Evolutionary conservation across 2,888 invertebrate species (phyloP).

Genomic region (Caradrina kadenii): DNA sequence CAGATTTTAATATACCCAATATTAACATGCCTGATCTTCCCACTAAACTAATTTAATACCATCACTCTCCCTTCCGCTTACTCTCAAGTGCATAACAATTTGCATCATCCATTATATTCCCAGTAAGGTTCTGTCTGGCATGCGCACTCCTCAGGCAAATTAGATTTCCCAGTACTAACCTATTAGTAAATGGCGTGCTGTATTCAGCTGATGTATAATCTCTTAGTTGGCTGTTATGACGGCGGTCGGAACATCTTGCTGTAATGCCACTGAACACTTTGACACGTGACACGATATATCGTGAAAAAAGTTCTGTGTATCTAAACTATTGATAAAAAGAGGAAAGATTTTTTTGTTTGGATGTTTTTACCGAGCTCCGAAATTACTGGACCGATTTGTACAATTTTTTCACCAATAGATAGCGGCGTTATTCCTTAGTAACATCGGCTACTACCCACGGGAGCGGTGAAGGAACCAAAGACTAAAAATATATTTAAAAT

Average conservation of each 20-base stretch:
- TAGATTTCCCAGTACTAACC: slow-evolving; percentile 36
- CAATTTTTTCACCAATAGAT: no score
- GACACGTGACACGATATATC: background rate
- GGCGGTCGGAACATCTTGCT: slow-evolving; percentile 12
- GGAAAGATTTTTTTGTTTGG: no score
- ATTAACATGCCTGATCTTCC: background rate
- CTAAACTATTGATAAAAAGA: no score
- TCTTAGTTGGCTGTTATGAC: slow-evolving; percentile 26
- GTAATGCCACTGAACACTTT: slow-evolving; percentile 6
- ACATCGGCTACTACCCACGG: no score
- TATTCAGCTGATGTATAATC: slow-evolving; percentile 24
- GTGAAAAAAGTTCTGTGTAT: no score
- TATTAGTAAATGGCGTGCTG: slow-evolving; percentile 26
- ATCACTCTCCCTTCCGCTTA: background rate
- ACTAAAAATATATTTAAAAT: no score
- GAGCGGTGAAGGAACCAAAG: no score
- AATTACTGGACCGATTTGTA: no score
- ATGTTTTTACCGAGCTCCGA: no score
- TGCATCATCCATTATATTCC: slow-evolving; percentile 31
- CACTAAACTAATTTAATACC: slow-evolving; percentile 7
- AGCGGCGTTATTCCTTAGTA: no score
- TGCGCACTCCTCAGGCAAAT: slow-evolving; percentile 24
- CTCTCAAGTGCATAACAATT: slow-evolving; percentile 15
- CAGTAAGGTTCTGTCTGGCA: slow-evolving; percentile 4
- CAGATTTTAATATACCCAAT: no score